Conservation (phyloP, 2,113 vertebrate genomes). For the Stigmatopora nigra region DNA sequence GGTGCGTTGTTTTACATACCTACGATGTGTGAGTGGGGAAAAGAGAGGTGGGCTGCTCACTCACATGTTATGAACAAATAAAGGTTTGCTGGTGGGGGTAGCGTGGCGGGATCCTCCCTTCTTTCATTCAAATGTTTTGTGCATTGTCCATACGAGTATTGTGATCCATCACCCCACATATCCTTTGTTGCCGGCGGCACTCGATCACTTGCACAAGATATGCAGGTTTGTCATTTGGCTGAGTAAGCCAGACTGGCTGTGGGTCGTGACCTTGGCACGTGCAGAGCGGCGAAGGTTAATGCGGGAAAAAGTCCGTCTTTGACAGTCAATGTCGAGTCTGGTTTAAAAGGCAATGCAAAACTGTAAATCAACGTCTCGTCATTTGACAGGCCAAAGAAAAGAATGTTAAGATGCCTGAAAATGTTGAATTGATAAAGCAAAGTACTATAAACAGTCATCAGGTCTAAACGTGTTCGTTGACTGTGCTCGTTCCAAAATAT, state of each 20-base stretch:
- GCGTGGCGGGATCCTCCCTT: neutral
- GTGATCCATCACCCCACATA: neutral
- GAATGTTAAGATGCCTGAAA: too few species aligned
- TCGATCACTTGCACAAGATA: conserved; percentile 11
- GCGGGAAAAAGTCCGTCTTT: conserved; percentile 11
- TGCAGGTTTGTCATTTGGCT: conserved; percentile 38
- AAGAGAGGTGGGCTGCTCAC: neutral
- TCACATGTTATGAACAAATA: conserved; percentile 2
- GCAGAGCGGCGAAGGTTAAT: conserved; percentile 17
- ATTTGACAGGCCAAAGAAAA: too few species aligned
- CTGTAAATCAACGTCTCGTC: too few species aligned
- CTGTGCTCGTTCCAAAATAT: too few species aligned
- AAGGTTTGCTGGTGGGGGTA: neutral
- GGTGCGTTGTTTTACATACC: conserved; percentile 44
- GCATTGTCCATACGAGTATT: conserved; percentile 14
- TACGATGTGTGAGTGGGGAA: conserved; percentile 36
- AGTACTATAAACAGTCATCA: too few species aligned
- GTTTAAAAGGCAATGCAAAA: neutral
- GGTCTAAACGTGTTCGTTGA: too few species aligned
- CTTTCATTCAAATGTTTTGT: conserved; percentile 18
- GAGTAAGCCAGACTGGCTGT: conserved; percentile 40
- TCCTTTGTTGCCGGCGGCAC: conserved; percentile 28
- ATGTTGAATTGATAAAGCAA: too few species aligned
- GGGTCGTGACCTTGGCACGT: conserved; percentile 42
- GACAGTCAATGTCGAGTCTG: conserved; percentile 11